phyloP scores from a whole-genome alignment of 2,797 vertebrate genomes.

The Acipenser oxyrinchus region DNA sequence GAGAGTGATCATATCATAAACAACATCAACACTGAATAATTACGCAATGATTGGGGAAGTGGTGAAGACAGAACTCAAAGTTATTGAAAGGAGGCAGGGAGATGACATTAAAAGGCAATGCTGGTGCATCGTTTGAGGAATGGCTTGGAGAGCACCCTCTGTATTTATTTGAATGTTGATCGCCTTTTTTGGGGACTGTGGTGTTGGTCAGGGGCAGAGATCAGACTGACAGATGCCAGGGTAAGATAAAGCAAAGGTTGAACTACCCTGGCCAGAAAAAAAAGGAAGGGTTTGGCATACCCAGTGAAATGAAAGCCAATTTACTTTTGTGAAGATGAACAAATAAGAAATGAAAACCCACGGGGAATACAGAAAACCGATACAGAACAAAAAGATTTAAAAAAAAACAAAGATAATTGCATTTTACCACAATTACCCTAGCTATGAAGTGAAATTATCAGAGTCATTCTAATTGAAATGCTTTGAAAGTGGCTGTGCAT shows the following conservation, averaged over 20 bases:
- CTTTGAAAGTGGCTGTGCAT: constrained; percentile 61
- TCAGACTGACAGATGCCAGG: background rate
- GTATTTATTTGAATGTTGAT: no score
- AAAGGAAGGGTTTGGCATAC: background rate
- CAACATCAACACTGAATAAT: no score
- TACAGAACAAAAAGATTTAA: constrained; percentile 42
- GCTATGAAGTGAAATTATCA: constrained; percentile 67
- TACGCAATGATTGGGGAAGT: no score
- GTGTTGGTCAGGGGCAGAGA: background rate
- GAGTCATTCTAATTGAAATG: constrained; percentile 70
- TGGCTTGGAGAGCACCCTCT: no score
- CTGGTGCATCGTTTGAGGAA: no score
- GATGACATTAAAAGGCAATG: no score
- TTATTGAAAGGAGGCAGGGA: no score
- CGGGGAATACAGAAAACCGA: background rate
- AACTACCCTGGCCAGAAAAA: background rate
- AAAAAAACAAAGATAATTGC: constrained; percentile 52
- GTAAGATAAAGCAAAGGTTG: no score
- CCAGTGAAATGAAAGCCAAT: background rate
- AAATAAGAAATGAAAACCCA: constrained; percentile 3
- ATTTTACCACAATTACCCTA: constrained; percentile 61
- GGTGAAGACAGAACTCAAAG: no score
- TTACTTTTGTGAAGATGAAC: background rate
- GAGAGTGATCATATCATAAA: no score
- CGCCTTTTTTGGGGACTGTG: no score